Evolutionary conservation across 2,888 invertebrate species (phyloP).

Genomic region (Cremastobaeus sp.): DNA sequence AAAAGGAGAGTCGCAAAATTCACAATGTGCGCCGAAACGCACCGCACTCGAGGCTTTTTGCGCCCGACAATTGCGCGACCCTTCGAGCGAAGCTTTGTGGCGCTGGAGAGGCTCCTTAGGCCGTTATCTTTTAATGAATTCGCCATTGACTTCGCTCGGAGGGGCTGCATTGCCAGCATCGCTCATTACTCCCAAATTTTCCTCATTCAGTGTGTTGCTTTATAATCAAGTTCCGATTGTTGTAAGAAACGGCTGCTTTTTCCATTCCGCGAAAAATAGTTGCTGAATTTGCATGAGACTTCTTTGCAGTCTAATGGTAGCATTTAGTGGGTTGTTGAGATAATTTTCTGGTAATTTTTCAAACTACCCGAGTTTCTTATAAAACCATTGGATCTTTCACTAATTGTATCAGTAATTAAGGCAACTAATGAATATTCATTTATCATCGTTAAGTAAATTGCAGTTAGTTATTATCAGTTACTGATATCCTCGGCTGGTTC

Average conservation of each 20-base stretch:
- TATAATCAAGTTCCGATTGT: conserved; percentile 13
- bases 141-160: conserved; percentile 6
- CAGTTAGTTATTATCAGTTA: conserved; percentile 23
- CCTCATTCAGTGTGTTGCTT: background rate
- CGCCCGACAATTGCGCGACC: background rate
- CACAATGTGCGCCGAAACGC: conserved; percentile 2
- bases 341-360: no score
- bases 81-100: no score
- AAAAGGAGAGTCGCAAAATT: conserved; percentile 11
- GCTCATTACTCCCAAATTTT: conserved; percentile 1
- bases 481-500: conserved; percentile 10
- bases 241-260: background rate
- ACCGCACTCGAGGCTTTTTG: conserved; percentile 4
- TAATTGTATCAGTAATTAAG: conserved; percentile 14
- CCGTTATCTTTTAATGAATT: background rate
- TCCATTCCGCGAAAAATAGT: background rate
- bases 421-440: conserved; percentile 20
- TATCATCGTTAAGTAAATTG: conserved; percentile 13
- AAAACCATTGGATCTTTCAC: no score
- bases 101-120: no score
- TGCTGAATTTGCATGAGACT: no score
- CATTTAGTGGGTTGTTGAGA: no score
- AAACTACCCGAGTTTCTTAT: no score
- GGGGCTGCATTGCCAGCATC: background rate
- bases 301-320: no score